These are phyloP conservation scores for Pseudopodoces humilis DNA, from an alignment of 2,113 vertebrate genomes.

Conservation along the genomic window DNA sequence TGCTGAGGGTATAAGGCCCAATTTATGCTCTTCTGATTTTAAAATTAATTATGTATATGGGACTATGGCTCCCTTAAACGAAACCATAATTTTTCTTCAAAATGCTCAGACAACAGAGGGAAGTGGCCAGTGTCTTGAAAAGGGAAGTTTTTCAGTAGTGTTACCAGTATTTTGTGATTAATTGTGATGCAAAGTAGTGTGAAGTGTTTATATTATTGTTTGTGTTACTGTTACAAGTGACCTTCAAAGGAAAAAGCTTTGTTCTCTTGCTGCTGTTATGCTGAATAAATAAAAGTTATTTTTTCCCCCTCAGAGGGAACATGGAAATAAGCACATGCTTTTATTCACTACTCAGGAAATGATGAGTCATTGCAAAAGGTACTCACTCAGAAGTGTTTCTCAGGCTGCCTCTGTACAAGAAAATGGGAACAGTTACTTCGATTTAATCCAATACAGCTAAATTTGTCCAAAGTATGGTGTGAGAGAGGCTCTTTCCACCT, in stretches of 20 bases:
- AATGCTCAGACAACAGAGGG: neutral
- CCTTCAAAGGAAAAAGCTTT: neutral
- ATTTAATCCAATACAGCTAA: neutral
- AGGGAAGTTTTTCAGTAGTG: neutral
- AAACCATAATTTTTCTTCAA: neutral
- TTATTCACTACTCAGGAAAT: neutral
- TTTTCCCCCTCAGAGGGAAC: neutral
- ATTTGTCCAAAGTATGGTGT: neutral
- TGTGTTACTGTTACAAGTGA: neutral
- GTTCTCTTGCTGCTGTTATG: neutral
- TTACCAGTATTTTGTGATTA: neutral
- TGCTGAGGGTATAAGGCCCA: neutral
- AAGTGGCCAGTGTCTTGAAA: neutral
- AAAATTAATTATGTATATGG: neutral
- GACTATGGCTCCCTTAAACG: neutral
- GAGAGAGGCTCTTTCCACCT: neutral
- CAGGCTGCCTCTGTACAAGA: neutral
- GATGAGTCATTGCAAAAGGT: neutral
- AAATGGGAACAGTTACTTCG: neutral
- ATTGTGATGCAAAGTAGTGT: neutral
- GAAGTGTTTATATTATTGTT: neutral
- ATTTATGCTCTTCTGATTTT: neutral
- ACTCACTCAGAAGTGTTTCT: neutral
- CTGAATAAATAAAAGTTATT: slow-evolving; percentile 24
- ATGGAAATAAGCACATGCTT: neutral